Evolutionary conservation across 2,113 vertebrate species (phyloP), one percentile per base, ranked within the genome.

Genomic region (Pandion haliaetus): DNA sequence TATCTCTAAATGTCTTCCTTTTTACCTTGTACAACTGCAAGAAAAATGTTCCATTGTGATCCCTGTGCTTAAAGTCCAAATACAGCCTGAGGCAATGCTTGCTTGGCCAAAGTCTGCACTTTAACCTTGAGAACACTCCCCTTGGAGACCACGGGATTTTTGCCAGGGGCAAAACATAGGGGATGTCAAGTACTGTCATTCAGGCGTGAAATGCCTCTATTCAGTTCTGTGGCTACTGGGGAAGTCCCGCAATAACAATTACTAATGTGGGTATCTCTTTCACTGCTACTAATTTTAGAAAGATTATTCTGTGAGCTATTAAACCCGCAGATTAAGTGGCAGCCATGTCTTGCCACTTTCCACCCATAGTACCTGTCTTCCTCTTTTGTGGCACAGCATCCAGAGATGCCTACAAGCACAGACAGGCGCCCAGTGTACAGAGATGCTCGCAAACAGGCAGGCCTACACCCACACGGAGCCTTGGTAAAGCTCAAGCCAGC

Each of bases 31-130:
- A 69, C 57, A 61, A 87, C 23, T 61, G 20, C 25, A 91, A 90
- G 82, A 58, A 90, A 90, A 94, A 40, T 44, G 54, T 54, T 93
- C 71, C 36, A 40, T 86, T 93, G 38, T 94, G 80, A 86, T 38
- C 50, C 12, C 55, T 83, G 61, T 92, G 47, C 40, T 86, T 21
- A 18, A 59, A 93, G 76, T 93, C 44, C 86, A 94, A 47, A 38
- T 32, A 40, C 32, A 88, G 40, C 86, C 86, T 72, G 76, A 88
- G 61, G 91, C 63, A 72, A 14, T 83, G 32, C 44, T 92, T 88
- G 42, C 16, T 45, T 36, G 14, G 19, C 15, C 36, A 57, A 73
- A 73, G 42, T 59, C 67, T 54, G 12, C 59, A 32, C 31, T 65
- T 90, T 83, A 88, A 57, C 52, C 52, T 84, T 88, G 76, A 71